A percentile compares a stretch with the other conserved stretches of the same genome.
phyloP scores from a whole-genome alignment of 2,888 invertebrate species.

The Pyralis farinalis region DNA sequence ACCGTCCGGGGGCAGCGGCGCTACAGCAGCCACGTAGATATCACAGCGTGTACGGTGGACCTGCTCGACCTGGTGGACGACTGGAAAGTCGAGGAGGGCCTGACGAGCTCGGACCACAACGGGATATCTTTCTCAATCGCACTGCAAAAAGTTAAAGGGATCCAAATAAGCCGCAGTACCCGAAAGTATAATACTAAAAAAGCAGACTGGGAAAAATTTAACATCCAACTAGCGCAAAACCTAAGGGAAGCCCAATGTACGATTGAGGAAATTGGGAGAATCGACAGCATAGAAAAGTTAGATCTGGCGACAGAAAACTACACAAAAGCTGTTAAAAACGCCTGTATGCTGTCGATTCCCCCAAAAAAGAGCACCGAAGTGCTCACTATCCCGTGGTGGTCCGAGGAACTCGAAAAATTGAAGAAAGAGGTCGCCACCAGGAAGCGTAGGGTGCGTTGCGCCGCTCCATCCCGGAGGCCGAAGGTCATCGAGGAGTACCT shows the following conservation, averaged over 20 bases:
- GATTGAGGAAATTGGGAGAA: conserved; percentile 1
- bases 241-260: background rate
- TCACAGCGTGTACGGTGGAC: too few relatives aligned
- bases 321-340: background rate
- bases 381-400: conserved; percentile 1
- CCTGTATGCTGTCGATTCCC: background rate
- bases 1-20: too few relatives aligned
- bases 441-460: background rate
- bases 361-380: background rate
- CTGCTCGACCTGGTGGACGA: too few relatives aligned
- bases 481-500: background rate
- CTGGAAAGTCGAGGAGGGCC: too few relatives aligned
- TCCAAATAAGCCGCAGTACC: conserved; percentile 11
- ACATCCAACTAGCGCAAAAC: conserved; percentile 4
- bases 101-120: too few relatives aligned
- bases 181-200: conserved; percentile 19
- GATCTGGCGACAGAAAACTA: background rate
- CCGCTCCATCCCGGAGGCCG: background rate
- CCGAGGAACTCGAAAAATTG: background rate
- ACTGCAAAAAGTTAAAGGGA: too few relatives aligned
- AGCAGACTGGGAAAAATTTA: conserved; percentile 20
- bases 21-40: too few relatives aligned
- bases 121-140: too few relatives aligned
- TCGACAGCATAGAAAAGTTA: background rate
- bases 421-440: background rate